Percentiles rank a stretch among this genome's conserved stretches.
These are phyloP conservation scores for Calyptomena viridis DNA, from an alignment of 2,113 vertebrate species.

Conservation along the genomic window DNA sequence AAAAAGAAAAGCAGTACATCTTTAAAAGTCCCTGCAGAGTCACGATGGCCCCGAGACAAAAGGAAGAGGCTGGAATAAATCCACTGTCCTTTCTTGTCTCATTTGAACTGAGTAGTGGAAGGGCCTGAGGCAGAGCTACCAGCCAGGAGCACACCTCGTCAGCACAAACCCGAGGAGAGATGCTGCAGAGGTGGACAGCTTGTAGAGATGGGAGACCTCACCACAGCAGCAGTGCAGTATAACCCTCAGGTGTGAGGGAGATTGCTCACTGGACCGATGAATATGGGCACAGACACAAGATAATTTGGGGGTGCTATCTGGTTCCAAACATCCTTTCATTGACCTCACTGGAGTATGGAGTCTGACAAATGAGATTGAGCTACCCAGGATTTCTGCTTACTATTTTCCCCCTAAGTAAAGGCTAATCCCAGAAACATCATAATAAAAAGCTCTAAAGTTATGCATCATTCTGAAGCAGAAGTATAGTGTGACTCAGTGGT, in stretches of 20 bases:
- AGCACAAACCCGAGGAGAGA: background rate
- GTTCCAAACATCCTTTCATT: background rate
- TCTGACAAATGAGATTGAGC: background rate
- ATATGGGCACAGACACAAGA: background rate
- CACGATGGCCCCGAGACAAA: background rate
- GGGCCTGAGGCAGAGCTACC: slow-evolving; percentile 21
- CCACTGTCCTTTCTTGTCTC: background rate
- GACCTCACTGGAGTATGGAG: background rate
- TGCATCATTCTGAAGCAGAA: background rate
- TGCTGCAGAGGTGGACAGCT: background rate
- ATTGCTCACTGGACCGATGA: background rate
- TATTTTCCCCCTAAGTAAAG: background rate
- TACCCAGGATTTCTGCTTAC: background rate
- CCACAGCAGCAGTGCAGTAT: background rate
- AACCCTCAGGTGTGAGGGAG: background rate
- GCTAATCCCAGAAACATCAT: background rate
- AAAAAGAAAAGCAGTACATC: background rate
- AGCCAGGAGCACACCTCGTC: background rate
- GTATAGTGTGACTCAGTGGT: background rate
- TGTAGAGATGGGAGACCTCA: background rate
- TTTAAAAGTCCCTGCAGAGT: background rate
- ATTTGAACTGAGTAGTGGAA: background rate
- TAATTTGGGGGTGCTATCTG: background rate
- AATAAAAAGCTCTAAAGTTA: background rate
- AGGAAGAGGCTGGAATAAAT: background rate